Evolutionary conservation across 1,140 invertebrate genomes (phyloP).

Genomic region (Periplaneta americana): DNA sequence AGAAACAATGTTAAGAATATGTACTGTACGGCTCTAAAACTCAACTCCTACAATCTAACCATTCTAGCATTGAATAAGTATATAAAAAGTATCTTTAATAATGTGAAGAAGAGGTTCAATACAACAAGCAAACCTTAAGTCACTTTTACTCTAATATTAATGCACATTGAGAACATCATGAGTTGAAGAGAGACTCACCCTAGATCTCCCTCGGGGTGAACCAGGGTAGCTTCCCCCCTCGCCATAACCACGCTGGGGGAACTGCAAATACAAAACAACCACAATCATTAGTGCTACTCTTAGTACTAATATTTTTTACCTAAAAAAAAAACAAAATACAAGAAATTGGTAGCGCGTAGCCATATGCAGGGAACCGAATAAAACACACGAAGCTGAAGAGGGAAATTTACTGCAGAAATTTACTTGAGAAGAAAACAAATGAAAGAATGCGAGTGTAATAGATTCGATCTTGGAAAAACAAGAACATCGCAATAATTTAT

Average conservation of each 20-base stretch:
- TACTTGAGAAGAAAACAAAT: background rate
- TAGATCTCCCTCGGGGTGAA: background rate
- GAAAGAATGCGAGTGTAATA: background rate
- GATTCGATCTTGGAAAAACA: background rate
- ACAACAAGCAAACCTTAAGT: too few species aligned
- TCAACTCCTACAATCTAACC: too few species aligned
- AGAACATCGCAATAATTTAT: background rate
- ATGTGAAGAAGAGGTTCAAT: too few species aligned
- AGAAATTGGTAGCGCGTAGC: too few species aligned
- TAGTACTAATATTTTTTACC: background rate
- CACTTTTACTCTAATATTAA: too few species aligned
- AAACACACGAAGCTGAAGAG: background rate
- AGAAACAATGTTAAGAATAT: too few species aligned
- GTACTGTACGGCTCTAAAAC: too few species aligned
- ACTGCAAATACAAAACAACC: background rate
- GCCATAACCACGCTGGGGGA: slow-evolving; percentile 8
- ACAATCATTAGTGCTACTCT: background rate
- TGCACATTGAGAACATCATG: background rate
- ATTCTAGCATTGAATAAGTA: too few species aligned
- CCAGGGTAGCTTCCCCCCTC: background rate
- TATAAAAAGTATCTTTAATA: too few species aligned
- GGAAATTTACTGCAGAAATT: background rate
- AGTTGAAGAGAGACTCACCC: background rate
- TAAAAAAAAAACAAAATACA: background rate
- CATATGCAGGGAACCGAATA: background rate